These are phyloP conservation scores for Enhydra lutris DNA, from an alignment of 2,113 vertebrate species.

Conservation along the genomic window DNA sequence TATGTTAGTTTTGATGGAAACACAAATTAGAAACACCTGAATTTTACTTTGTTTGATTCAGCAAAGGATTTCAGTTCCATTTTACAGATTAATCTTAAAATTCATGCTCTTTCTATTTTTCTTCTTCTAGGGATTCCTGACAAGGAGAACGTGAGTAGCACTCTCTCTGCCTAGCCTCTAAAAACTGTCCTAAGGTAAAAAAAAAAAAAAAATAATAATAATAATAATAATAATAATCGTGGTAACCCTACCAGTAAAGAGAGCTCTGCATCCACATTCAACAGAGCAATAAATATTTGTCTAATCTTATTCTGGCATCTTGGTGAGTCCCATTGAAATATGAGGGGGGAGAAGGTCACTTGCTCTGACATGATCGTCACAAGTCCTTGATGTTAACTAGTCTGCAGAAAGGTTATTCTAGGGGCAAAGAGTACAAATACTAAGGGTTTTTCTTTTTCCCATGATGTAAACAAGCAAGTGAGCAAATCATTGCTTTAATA, in stretches of 20 bases:
- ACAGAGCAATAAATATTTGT: conserved; percentile 53
- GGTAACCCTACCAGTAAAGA: conserved; percentile 26
- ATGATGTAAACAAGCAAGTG: not conserved
- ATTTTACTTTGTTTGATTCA: conserved; percentile 1
- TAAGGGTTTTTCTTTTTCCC: not conserved
- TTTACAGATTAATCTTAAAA: not conserved
- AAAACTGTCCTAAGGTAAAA: conserved; percentile 92
- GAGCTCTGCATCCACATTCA: not conserved
- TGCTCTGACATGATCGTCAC: not conserved
- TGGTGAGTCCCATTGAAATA: conserved; percentile 57
- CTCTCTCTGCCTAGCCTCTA: conserved; percentile 86
- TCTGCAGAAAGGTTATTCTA: conserved; percentile 8
- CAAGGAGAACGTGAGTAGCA: conserved; percentile 92
- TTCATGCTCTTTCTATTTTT: conserved; percentile 65
- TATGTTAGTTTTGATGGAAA: not conserved
- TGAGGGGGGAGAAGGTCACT: not conserved
- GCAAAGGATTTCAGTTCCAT: not conserved
- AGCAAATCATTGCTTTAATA: not conserved
- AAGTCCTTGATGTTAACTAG: not conserved
- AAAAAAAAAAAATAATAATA: not conserved
- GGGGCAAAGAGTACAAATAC: not conserved
- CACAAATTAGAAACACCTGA: not conserved
- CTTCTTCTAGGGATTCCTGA: conserved; percentile 90
- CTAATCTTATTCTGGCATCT: conserved; percentile 59
- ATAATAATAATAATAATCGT: conserved; percentile 5